Percentiles rank a stretch among this genome's conserved stretches.
Evolutionary conservation across 2,888 invertebrate species (phyloP).

Genomic region (Pammene fasciana): DNA sequence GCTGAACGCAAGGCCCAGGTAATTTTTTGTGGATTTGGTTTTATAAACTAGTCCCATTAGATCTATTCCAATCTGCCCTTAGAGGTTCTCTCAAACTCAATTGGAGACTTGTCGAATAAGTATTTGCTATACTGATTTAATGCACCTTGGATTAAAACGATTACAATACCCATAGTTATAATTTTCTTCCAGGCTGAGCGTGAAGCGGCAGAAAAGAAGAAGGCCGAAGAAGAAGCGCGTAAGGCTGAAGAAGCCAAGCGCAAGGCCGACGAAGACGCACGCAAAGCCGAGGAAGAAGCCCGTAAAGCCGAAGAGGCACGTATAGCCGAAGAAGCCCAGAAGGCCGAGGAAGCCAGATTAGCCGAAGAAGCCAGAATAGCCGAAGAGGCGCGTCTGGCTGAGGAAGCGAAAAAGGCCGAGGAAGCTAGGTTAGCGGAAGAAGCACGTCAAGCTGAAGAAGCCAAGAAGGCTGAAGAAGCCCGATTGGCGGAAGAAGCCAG

Average conservation of each 20-base stretch:
- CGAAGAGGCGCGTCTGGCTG: conserved; percentile 75
- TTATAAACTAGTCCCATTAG: neutral
- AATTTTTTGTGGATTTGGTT: too few species aligned
- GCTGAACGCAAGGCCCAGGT: conserved; percentile 79
- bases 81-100: neutral
- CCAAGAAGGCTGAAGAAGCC: conserved; percentile 76
- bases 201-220: conserved; percentile 74
- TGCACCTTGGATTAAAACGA: too few species aligned
- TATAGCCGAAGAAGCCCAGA: conserved; percentile 69
- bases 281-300: conserved; percentile 60
- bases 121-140: too few species aligned
- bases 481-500: conserved; percentile 72
- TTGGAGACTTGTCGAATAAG: too few species aligned
- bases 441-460: conserved; percentile 74
- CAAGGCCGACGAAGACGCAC: conserved; percentile 77
- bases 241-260: conserved; percentile 79
- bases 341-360: conserved; percentile 59
- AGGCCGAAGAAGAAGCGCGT: conserved; percentile 82
- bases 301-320: conserved; percentile 73
- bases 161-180: neutral
- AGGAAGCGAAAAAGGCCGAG: conserved; percentile 69
- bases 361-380: conserved; percentile 74
- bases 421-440: conserved; percentile 72
- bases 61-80: too few species aligned
- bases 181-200: conserved; percentile 61